These are phyloP conservation scores for Diphyllodes magnificus DNA, from an alignment of 2,113 vertebrate genomes.

Conservation along the genomic window DNA sequence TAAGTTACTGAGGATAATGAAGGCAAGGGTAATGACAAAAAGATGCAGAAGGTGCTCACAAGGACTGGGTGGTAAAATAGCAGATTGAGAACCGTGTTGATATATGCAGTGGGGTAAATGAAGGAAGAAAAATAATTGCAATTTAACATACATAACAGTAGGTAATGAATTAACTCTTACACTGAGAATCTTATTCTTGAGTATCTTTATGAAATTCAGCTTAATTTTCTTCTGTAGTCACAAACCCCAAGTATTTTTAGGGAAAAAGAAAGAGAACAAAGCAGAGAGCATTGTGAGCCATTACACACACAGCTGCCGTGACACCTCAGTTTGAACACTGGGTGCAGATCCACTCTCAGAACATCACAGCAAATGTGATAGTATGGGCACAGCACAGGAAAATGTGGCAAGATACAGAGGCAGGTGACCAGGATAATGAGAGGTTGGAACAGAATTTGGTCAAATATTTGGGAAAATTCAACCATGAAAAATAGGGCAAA, in stretches of 20 bases:
- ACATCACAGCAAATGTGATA: neutral
- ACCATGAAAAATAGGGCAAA: neutral
- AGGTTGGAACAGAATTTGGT: neutral
- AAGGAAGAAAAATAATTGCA: neutral
- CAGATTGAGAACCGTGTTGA: neutral
- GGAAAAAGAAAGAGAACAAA: neutral
- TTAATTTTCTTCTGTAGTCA: neutral
- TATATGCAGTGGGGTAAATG: neutral
- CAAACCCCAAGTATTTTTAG: neutral
- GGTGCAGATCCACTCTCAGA: neutral
- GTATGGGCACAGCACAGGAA: neutral
- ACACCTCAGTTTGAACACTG: neutral
- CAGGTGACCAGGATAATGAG: neutral
- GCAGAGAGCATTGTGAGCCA: neutral
- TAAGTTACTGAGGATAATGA: neutral
- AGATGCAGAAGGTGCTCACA: neutral
- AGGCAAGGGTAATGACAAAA: neutral
- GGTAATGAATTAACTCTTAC: neutral
- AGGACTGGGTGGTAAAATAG: neutral
- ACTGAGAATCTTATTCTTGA: neutral
- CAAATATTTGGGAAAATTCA: neutral
- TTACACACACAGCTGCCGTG: rapidly evolving
- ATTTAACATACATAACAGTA: rapidly evolving
- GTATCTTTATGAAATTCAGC: neutral
- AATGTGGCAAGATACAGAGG: neutral